Evolutionary conservation across 2,797 vertebrate species (phyloP), one percentile per base, ranked within the genome.

Genomic region (Chelon labrosus): DNA sequence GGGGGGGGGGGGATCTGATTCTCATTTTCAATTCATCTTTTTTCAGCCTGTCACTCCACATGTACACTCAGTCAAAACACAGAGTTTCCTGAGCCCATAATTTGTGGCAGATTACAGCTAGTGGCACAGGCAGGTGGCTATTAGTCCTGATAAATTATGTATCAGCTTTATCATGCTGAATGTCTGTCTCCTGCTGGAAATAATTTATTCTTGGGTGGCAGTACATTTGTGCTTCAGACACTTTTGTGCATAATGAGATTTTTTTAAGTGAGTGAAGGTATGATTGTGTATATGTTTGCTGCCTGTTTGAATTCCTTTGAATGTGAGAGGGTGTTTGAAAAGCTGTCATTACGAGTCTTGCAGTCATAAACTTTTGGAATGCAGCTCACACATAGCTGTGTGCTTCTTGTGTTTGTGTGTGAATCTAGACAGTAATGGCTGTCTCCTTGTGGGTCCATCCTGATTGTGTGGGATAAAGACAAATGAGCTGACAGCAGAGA

Each of bases 141-240:
- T 93, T 93, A 92, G 83, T 81, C 79, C 87, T 85, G 69, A 90
- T 92, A 84, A 82, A 93, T 93, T 92, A 94, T 93, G 89, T 87
- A 92, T 90, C 85, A 68, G 75, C 53, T 88, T 90, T 87, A 86
- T 85, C 84, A 81, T 55, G 77, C 71, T 75, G 65, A 65, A 79
- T 86, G 83, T 82, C 83, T 90, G 73, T 90, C 81, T 86, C 74
- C 77, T 70, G 58, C 64, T 69, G 47, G 58, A 89, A 87, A 88
- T 88, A 76, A 86, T 91, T 89, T 58, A 77, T 77, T 75, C 68
- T 71, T 66, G 62, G 67, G 50, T 77, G 61, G 55, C 9, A 42
- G 44, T 67, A 66, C 65, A 83, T 89, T 82, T 83, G 46, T 50
- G 70, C 50, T 31, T 46, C 50, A 39, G 62, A 66, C 55, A 65